Percentiles rank a stretch among this genome's conserved stretches.
phyloP scores from a whole-genome alignment of 2,888 invertebrate species.

The Operophtera brumata region DNA sequence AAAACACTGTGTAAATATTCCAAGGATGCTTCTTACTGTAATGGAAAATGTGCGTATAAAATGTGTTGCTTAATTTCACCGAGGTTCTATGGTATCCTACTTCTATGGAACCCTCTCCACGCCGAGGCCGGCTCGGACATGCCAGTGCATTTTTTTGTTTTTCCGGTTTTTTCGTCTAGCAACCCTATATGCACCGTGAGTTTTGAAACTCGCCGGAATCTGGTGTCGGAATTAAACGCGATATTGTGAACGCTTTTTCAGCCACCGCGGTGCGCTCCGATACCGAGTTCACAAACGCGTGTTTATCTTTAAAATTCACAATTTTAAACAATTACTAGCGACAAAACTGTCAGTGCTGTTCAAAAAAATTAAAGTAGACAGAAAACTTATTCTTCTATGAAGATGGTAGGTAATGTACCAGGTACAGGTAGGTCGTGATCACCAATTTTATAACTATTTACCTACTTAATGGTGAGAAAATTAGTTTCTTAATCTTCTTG shows the following conservation, averaged over 20 bases:
- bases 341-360: slow-evolving; percentile 17
- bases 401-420: too few species aligned
- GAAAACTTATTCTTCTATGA: slow-evolving; percentile 27
- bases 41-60: too few species aligned
- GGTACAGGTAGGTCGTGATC: too few species aligned
- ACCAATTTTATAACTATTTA: slow-evolving; percentile 49
- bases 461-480: slow-evolving; percentile 51
- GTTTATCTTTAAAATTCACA: not conserved
- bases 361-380: slow-evolving; percentile 28
- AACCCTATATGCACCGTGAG: slow-evolving; percentile 11
- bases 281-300: slow-evolving; percentile 10
- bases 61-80: too few species aligned
- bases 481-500: slow-evolving; percentile 49
- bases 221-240: slow-evolving; percentile 27
- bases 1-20: too few species aligned
- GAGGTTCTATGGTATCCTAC: too few species aligned
- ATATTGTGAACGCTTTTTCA: slow-evolving; percentile 11
- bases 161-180: not conserved
- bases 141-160: too few species aligned
- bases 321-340: not conserved
- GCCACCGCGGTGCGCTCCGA: slow-evolving; percentile 10
- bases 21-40: too few species aligned
- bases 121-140: too few species aligned
- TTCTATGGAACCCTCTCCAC: too few species aligned
- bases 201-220: slow-evolving; percentile 31